Percentiles rank a stretch among this genome's conserved stretches.
phyloP scores from a whole-genome alignment of 2,888 invertebrate genomes.

The Pheosia tremula region DNA sequence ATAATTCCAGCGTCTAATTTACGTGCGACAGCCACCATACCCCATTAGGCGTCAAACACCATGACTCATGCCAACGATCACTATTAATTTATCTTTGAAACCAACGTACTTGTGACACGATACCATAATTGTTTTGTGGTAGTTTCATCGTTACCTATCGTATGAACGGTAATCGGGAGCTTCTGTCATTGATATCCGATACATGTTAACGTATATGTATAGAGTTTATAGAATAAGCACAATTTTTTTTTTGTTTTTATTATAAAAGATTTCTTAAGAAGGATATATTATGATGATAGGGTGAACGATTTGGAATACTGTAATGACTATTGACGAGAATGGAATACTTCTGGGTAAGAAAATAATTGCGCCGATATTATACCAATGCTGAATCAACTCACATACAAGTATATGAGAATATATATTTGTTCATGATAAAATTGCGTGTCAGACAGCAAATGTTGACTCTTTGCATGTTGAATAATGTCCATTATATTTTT shows the following conservation, averaged over 20 bases:
- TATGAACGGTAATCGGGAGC: constrained; percentile 32
- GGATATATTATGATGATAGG: too few species aligned
- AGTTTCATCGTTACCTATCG: constrained; percentile 27
- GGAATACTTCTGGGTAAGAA: too few species aligned
- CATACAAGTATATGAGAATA: neutral
- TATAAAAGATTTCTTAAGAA: too few species aligned
- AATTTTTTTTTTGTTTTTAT: too few species aligned
- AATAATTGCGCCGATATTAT: too few species aligned
- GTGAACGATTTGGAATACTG: too few species aligned
- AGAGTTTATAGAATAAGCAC: too few species aligned
- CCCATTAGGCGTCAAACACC: constrained; percentile 26
- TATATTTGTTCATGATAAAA: neutral
- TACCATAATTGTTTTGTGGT: constrained; percentile 34
- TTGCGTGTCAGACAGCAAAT: neutral
- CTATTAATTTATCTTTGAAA: constrained; percentile 32
- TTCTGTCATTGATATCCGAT: neutral
- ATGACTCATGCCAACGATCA: constrained; percentile 34
- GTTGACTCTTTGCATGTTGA: neutral
- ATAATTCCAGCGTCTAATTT: constrained; percentile 38
- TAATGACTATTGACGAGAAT: too few species aligned
- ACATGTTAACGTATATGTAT: too few species aligned
- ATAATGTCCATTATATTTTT: neutral
- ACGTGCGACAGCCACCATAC: constrained; percentile 28
- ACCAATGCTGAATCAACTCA: too few species aligned
- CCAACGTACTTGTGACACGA: constrained; percentile 29